Conservation (phyloP, 1,140 invertebrate genomes). For the Aphelinus atriplicis region DNA sequence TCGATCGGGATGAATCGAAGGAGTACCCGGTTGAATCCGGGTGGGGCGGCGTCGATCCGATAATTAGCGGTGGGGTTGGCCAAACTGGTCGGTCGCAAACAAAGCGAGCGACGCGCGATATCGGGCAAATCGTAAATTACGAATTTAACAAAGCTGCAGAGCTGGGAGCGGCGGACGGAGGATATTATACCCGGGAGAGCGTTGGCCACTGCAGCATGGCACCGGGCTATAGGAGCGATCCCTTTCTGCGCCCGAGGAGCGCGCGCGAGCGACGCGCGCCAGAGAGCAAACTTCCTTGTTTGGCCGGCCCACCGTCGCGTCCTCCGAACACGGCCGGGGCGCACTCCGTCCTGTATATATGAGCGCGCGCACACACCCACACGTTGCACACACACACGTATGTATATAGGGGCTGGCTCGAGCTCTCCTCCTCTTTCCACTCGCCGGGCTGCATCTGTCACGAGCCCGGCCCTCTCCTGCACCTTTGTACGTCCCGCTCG, state of each 20-base stretch:
- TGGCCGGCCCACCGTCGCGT: not conserved
- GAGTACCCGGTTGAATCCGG: no score
- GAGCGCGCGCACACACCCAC: no score
- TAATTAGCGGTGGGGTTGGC: no score
- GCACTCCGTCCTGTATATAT: no score
- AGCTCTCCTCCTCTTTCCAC: not conserved
- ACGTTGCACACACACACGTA: no score
- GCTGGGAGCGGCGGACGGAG: not conserved
- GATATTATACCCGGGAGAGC: slow-evolving; percentile 36
- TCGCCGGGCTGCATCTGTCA: not conserved
- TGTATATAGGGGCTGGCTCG: not conserved
- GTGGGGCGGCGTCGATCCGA: no score
- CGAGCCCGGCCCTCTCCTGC: not conserved
- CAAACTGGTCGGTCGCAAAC: no score
- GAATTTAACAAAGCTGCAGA: slow-evolving; percentile 36
- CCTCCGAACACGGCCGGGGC: not conserved
- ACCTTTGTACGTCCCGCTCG: not conserved
- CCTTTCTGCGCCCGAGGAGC: slow-evolving; percentile 14
- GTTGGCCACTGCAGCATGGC: not conserved
- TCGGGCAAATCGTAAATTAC: slow-evolving; percentile 30
- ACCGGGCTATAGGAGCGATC: not conserved
- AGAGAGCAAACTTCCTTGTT: slow-evolving; percentile 34
- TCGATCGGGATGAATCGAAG: no score
- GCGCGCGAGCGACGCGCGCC: not conserved
- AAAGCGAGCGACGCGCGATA: no score